Evolutionary conservation across 2,888 invertebrate genomes (phyloP).

Genomic region (Oscheius sp.): DNA sequence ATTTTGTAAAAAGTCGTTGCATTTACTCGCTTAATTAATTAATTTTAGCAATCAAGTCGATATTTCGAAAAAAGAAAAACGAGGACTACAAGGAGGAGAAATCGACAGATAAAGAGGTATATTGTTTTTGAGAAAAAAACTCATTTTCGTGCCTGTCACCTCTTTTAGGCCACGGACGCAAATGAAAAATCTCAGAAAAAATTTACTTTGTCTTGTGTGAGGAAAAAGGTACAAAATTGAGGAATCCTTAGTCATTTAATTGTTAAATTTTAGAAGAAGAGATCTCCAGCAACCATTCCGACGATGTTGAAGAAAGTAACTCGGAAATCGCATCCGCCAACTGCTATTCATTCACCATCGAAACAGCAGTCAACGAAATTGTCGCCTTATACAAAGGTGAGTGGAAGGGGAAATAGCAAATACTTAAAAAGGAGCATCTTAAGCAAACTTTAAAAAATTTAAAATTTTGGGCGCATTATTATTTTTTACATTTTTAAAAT

Average conservation of each 20-base stretch:
- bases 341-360: no score
- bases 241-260: neutral
- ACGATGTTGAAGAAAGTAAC: no score
- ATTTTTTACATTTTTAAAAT: no score
- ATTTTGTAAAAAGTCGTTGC: conserved; percentile 2
- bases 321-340: no score
- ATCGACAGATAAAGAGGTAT: neutral
- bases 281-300: no score
- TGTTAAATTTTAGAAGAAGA: conserved; percentile 13
- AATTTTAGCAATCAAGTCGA: conserved; percentile 3
- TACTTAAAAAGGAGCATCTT: no score
- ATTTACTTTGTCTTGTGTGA: conserved; percentile 9
- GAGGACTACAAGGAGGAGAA: conserved; percentile 3
- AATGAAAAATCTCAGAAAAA: no score
- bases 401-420: no score
- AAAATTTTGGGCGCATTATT: no score
- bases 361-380: no score
- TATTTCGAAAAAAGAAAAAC: conserved; percentile 3
- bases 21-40: neutral
- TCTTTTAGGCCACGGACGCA: conserved; percentile 1
- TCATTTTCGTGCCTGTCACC: conserved; percentile 1
- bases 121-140: neutral
- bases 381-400: no score
- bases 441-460: no score
- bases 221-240: conserved; percentile 20